These are phyloP conservation scores for Calameuta filiformis DNA, from an alignment of 2,888 invertebrate species.

Conservation along the genomic window DNA sequence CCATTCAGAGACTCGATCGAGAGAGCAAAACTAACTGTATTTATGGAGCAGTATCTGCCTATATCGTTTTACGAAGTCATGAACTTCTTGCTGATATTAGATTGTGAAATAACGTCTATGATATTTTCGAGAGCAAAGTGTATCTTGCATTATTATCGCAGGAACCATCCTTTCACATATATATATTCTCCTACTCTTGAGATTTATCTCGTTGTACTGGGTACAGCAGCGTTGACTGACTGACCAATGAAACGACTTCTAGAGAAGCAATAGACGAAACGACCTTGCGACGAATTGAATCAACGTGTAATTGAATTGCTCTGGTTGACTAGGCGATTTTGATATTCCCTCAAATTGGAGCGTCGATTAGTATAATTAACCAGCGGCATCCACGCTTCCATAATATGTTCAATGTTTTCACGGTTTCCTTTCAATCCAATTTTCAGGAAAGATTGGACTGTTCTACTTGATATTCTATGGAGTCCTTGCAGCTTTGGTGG, in stretches of 20 bases:
- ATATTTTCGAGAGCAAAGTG: neutral
- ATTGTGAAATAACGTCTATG: neutral
- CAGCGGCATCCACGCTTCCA: neutral
- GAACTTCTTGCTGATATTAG: neutral
- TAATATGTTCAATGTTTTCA: neutral
- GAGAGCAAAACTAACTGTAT: neutral
- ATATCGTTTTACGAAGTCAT: neutral
- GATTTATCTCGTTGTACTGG: neutral
- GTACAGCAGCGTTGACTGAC: neutral
- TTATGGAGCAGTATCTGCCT: neutral
- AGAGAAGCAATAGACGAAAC: conserved; percentile 22
- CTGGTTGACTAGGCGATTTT: conserved; percentile 60
- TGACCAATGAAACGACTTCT: neutral
- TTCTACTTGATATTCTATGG: conserved; percentile 96
- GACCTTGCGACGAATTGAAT: conserved; percentile 53
- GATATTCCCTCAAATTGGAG: conserved; percentile 59
- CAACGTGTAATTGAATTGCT: conserved; percentile 62
- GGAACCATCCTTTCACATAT: neutral
- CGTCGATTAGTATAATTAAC: conserved; percentile 51
- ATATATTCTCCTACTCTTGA: neutral
- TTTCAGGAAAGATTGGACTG: conserved; percentile 90
- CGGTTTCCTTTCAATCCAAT: conserved; percentile 22
- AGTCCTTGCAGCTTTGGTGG: conserved; percentile 90
- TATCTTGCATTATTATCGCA: neutral
- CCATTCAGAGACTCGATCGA: neutral